phyloP scores from a whole-genome alignment of 2,888 invertebrate genomes.

The Empis stercorea region DNA sequence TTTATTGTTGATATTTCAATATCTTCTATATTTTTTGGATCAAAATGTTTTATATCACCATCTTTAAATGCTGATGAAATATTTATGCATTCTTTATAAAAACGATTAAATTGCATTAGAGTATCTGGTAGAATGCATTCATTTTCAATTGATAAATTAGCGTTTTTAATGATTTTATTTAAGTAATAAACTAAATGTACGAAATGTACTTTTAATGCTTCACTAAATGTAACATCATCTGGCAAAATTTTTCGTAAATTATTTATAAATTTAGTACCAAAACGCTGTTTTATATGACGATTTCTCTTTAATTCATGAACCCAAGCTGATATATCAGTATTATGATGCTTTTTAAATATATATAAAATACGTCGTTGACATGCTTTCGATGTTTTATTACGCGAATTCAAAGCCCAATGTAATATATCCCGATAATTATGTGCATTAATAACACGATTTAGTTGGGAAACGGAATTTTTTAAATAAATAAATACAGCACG shows the following conservation, averaged over 20 bases:
- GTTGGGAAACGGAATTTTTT: slow-evolving; percentile 31
- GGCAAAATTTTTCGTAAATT: slow-evolving; percentile 27
- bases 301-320: slow-evolving; percentile 48
- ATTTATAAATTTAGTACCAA: slow-evolving; percentile 31
- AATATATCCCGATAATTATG: slow-evolving; percentile 44
- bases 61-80: slow-evolving; percentile 7
- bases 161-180: slow-evolving; percentile 22
- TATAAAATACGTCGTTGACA: slow-evolving; percentile 51
- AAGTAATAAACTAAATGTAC: slow-evolving; percentile 27
- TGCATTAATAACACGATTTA: slow-evolving; percentile 26
- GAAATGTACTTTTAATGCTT: slow-evolving; percentile 29
- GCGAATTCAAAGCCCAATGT: slow-evolving; percentile 38
- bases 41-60: slow-evolving; percentile 17
- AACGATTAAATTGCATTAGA: slow-evolving; percentile 25
- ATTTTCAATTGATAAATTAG: slow-evolving; percentile 13
- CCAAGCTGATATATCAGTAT: slow-evolving; percentile 46
- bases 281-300: slow-evolving; percentile 36
- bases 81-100: slow-evolving; percentile 10
- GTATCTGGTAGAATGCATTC: slow-evolving; percentile 27
- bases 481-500: slow-evolving; percentile 47
- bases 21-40: slow-evolving; percentile 37
- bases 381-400: slow-evolving; percentile 55
- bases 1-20: slow-evolving; percentile 43
- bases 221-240: slow-evolving; percentile 20
- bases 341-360: slow-evolving; percentile 45